Base-by-base conservation (phyloP, 2,888 invertebrate species). In the Ctena decussata region DNA sequence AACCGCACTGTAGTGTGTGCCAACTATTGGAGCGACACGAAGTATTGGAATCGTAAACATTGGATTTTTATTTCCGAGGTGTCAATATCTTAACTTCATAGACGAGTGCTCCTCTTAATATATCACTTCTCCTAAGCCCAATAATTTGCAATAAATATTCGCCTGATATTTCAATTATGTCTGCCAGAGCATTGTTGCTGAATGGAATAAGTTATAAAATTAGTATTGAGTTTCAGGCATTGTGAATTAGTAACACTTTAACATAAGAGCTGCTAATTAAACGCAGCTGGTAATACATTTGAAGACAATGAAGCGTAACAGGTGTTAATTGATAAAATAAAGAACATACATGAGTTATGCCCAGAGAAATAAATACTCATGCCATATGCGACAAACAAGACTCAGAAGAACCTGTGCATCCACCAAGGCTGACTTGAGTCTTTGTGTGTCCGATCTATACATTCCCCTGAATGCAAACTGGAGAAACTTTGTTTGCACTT, bases 131-230 rank as follows among this genome's bases (percentile, higher is more conserved):
- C 35, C 11, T 46, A 65, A 65, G 35, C 65, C 5, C 24, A 65
- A 65, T 35, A 65, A 21, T 35, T 12, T 65, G 8, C 65, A 65
- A 27, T 30, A 65, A 60, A 65, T 65, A 65, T 65, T 8, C 21
- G 35, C 35, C 65, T 65, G 65, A 65, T 32, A 65, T 65, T 35
- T 65, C 32, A 65, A 65, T 65, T 65, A 65, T 65, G 65, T 32
- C 65, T 65, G 35, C 2, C 21, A 35, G 65, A 65, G 21, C 35
- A 65, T 2, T 35, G 35, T 35, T 65, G 3, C 65, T 24, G 35
- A 35, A 35, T 8, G 35, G 5, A 27, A 65, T 30, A 57, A 30
- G 30, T 65, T 35, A 65, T 65, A 24, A 65, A 65, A 32, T 65
- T 65, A 65, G 65, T 15, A 5, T 65, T n/a, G 11, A 27, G 30